Conservation (phyloP, 2,888 invertebrate species). For the Bombylius discolor region DNA sequence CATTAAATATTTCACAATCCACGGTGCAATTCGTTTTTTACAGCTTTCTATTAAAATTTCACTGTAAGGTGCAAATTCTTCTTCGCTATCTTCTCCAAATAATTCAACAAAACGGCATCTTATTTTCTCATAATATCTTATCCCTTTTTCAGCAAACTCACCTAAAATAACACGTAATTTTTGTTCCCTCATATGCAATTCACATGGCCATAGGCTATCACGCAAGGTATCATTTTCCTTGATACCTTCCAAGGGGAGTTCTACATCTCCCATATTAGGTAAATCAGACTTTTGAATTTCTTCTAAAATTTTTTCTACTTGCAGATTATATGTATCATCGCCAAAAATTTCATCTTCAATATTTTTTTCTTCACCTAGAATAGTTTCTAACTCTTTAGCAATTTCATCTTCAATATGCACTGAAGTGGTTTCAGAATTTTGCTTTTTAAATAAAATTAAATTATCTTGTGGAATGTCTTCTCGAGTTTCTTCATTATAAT, state of each 20-base stretch:
- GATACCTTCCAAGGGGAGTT: too few relatives aligned
- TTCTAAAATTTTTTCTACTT: conserved; percentile 20
- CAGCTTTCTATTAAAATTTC: conserved; percentile 28
- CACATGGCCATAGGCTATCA: conserved; percentile 31
- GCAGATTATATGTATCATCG: conserved; percentile 19
- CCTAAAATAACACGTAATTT: conserved; percentile 21
- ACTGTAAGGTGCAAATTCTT: conserved; percentile 28
- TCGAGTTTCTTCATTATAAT: too few relatives aligned
- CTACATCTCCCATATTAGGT: background rate
- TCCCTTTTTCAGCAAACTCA: conserved; percentile 24
- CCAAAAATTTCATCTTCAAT: conserved; percentile 30
- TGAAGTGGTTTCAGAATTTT: too few relatives aligned
- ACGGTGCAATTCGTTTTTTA: conserved; percentile 28
- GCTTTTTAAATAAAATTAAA: too few relatives aligned
- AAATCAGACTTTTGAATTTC: conserved; percentile 21
- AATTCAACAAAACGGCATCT: conserved; percentile 23
- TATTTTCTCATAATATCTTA: conserved; percentile 25
- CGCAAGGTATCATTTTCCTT: conserved; percentile 10
- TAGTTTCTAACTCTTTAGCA: conserved; percentile 23
- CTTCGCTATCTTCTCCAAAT: conserved; percentile 32
- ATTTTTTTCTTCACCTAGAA: conserved; percentile 25
- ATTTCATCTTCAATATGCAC: conserved; percentile 20
- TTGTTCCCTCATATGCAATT: conserved; percentile 25
- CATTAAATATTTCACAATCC: conserved; percentile 31
- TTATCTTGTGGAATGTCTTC: too few relatives aligned